Conservation (phyloP, 2,888 invertebrate species). For the Trachelus troglodyta region DNA sequence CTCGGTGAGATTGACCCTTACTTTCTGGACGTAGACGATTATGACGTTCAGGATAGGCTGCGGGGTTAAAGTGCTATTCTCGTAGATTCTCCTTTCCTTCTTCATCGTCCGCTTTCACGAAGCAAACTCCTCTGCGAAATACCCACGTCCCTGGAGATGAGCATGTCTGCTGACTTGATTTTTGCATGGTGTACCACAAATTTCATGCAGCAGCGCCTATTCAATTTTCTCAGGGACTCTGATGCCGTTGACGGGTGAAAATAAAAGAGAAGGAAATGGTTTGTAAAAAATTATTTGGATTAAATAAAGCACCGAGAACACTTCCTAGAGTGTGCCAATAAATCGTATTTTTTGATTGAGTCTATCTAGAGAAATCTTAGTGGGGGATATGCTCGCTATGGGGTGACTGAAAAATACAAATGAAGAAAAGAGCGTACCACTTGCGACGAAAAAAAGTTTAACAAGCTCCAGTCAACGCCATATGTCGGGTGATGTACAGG, state of each 20-base stretch:
- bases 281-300: neutral
- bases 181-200: neutral
- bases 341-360: neutral
- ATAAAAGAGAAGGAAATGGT: neutral
- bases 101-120: neutral
- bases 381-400: neutral
- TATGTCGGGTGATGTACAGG: neutral
- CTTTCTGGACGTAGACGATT: neutral
- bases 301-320: neutral
- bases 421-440: too few species aligned
- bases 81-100: neutral
- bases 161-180: neutral
- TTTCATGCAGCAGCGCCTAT: neutral
- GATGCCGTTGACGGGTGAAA: neutral
- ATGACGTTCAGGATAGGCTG: neutral
- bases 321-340: neutral
- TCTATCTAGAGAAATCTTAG: neutral
- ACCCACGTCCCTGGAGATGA: neutral
- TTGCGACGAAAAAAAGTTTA: too few species aligned
- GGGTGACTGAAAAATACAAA: too few species aligned
- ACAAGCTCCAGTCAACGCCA: neutral
- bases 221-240: neutral
- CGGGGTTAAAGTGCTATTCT: neutral
- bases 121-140: neutral
- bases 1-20: neutral